Percentiles rank a stretch among this genome's conserved stretches.
phyloP scores from a whole-genome alignment of 2,888 invertebrate species.

The Tipula confusa region DNA sequence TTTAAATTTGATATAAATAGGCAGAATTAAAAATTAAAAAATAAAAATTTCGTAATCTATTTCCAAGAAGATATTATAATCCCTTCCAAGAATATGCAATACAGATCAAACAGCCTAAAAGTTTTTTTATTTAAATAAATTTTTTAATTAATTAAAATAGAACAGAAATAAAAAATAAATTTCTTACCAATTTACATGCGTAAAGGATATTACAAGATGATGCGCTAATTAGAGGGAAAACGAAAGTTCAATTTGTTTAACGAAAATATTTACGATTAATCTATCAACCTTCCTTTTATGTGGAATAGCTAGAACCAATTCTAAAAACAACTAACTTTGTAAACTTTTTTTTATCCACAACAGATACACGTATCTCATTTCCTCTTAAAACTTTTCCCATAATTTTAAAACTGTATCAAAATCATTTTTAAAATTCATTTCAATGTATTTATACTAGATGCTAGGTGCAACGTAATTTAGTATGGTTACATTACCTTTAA shows the following conservation, averaged over 20 bases:
- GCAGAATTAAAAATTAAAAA: no score
- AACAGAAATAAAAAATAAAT: not conserved
- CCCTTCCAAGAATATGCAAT: not conserved
- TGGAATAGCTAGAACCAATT: not conserved
- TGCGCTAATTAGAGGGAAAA: not conserved
- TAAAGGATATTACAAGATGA: constrained; percentile 3
- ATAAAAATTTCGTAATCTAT: no score
- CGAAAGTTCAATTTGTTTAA: not conserved
- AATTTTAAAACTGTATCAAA: not conserved
- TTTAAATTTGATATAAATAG: not conserved
- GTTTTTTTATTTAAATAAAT: not conserved
- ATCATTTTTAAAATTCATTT: not conserved
- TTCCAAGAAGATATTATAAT: not conserved
- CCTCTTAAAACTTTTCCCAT: not conserved
- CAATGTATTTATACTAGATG: not conserved
- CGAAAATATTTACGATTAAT: not conserved
- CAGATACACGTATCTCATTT: no score
- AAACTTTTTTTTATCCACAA: not conserved
- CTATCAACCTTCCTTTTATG: not conserved
- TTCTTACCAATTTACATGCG: not conserved
- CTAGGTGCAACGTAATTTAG: not conserved
- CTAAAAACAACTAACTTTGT: not conserved
- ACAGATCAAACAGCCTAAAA: not conserved
- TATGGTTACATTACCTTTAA: not conserved
- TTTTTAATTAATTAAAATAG: not conserved